Conservation (phyloP, 2,797 vertebrate genomes). For the Psittacula derbiana region DNA sequence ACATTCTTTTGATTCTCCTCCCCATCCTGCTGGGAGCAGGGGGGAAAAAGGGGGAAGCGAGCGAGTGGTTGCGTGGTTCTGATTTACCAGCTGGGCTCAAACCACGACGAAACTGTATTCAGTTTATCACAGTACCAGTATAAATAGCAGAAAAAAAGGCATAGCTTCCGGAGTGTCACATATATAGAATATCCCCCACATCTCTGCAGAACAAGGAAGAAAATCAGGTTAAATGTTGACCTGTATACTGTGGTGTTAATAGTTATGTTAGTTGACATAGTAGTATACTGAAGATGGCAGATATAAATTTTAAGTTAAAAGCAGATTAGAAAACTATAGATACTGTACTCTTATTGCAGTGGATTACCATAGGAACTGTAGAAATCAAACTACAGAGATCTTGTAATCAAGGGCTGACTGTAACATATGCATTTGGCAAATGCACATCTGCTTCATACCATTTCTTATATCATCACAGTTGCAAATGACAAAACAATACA, state of each 20-base stretch:
- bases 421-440: not conserved
- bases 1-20: not conserved
- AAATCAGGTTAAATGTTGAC: not conserved
- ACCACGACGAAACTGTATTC: not conserved
- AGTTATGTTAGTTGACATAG: not conserved
- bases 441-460: not conserved
- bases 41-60: not conserved
- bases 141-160: not conserved
- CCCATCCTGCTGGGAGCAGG: not conserved
- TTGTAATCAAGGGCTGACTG: not conserved
- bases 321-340: not conserved
- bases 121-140: not conserved
- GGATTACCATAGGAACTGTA: not conserved
- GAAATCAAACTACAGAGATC: not conserved
- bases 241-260: not conserved
- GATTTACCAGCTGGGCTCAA: not conserved
- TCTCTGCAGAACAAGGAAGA: not conserved
- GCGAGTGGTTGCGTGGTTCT: not conserved
- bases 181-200: not conserved
- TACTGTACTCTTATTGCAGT: not conserved
- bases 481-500: not conserved
- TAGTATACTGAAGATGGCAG: not conserved
- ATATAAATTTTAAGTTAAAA: not conserved
- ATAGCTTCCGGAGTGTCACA: not conserved
- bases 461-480: not conserved